Evolutionary conservation across 2,113 vertebrate genomes (phyloP), one percentile per base, ranked within the genome.

Genomic region (Caranx melampygus): DNA sequence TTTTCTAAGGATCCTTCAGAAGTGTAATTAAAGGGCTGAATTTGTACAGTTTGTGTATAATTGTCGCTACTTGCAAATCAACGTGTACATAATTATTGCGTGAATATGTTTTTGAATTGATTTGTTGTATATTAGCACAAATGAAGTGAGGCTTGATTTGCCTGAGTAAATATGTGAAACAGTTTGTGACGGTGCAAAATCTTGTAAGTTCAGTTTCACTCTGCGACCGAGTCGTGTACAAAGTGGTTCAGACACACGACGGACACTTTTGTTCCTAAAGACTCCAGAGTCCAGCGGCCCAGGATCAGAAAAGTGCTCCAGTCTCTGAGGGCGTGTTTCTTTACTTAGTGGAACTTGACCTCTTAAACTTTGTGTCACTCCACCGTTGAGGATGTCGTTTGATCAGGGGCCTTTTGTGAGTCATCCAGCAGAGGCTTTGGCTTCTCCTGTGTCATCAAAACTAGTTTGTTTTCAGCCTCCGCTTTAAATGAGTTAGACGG

Each of bases 11-110:
- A 75, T 81, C 37, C 35, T 42, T 78, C 51, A 70, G 44, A 79
- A 4, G 15, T 79, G 82, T 77, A 71, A 47, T 72, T 79, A 45
- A 72, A 91, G 90, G 90, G 91, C 88, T 93, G 80, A 84, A 65
- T 87, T 83, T 91, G 85, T 89, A 91, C n/a, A 80, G 47, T 88
- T 89, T 91, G 81, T 91, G 80, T 91, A 89, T 93, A 87, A 83
- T 75, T 81, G 65, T 75, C 59, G 64, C 78, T 81, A 49, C 34
- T 67, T 69, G 55, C 64, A 82, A 71, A 63, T 82, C 37, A 33
- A 45, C 31, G 14, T 93, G 87, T 91, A 91, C 55, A 92, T 89
- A 90, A 87, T 89, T 79, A 34, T 75, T 78, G 66, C n/a, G 44
- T 88, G 10, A 60, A 65, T 67, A 59, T 73, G 33, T 74, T 78